Base-by-base conservation (phyloP, 2,888 invertebrate species). In the Chalcis sispes region DNA sequence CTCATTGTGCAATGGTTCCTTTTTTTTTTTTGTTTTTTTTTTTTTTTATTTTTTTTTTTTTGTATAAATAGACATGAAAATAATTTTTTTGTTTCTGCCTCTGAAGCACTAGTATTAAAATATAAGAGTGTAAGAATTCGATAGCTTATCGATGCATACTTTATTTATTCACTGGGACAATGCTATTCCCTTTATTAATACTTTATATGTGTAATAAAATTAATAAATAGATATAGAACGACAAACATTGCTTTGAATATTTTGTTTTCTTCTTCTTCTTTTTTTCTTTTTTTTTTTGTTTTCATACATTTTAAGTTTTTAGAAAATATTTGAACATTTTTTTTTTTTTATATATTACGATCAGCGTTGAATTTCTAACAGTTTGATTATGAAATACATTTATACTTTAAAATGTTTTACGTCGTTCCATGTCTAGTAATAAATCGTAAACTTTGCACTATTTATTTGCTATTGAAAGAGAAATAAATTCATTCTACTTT, bases 1-100 rank as follows among this genome's bases (percentile, higher is more conserved):
- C n/a, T n/a, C n/a, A n/a, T n/a, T n/a, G n/a, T n/a, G n/a, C n/a
- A n/a, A n/a, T n/a, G n/a, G 36, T 36, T 36, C 10, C 36, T 36
- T 7, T 36, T 36, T 10, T 36, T 7, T 36, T 36, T 36, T 42
- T 13, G 20, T 20, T 50, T 15, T 32, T 73, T 52, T 74, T 36
- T 18, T n/a, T 64, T 56, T 66, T 52, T 20, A 52, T 18, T 29
- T 48, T 23, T 25, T n/a, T 27, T 27, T 20, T 13, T 23, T 48
- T 71, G 71, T 42, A 62, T 59, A 42, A n/a, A 50, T 50, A 70
- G 56, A 64, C 42, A 75, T 50, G 52, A 56, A 36, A 74, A 70
- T 64, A 75, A 66, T 25, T 65, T 72, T 56, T 25, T 25, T 65
- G 65, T 56, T 25, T 25, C 36, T 25, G 46, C 20, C 7, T 50